Percentiles rank a stretch among this genome's conserved stretches.
These are phyloP conservation scores for Gracilinanus agilis DNA, from an alignment of 2,113 vertebrate genomes.

Conservation along the genomic window DNA sequence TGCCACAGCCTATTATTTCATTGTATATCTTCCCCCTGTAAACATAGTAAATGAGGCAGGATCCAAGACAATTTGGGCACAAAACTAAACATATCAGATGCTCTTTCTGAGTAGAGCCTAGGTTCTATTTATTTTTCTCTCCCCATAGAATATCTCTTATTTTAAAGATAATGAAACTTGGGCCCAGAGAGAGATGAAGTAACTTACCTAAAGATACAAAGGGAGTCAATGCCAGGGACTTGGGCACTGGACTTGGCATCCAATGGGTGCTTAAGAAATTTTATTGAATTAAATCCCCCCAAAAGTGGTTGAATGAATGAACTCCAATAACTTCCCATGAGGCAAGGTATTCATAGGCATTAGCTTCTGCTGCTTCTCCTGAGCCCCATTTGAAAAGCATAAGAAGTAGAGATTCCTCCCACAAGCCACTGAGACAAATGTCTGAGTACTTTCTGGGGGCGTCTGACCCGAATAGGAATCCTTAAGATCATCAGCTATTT, in stretches of 20 bases:
- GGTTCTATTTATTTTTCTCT: background rate
- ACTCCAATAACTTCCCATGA: background rate
- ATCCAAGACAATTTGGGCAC: background rate
- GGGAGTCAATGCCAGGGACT: background rate
- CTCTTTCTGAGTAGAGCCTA: background rate
- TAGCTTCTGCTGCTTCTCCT: background rate
- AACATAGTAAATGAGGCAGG: background rate
- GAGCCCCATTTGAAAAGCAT: background rate
- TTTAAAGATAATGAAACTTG: background rate
- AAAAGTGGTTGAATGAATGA: background rate
- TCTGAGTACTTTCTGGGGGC: background rate
- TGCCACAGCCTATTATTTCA: background rate
- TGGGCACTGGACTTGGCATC: background rate
- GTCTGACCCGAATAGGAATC: background rate
- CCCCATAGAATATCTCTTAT: background rate
- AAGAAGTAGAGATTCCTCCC: background rate
- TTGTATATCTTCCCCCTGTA: background rate
- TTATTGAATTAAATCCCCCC: background rate
- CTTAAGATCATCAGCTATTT: background rate
- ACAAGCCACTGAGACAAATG: background rate
- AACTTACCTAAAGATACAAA: background rate
- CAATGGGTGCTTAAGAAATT: background rate
- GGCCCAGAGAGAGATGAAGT: background rate
- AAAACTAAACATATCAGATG: background rate
- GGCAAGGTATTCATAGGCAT: background rate